Evolutionary conservation across 2,797 vertebrate species (phyloP).

Genomic region (Alosa sapidissima): DNA sequence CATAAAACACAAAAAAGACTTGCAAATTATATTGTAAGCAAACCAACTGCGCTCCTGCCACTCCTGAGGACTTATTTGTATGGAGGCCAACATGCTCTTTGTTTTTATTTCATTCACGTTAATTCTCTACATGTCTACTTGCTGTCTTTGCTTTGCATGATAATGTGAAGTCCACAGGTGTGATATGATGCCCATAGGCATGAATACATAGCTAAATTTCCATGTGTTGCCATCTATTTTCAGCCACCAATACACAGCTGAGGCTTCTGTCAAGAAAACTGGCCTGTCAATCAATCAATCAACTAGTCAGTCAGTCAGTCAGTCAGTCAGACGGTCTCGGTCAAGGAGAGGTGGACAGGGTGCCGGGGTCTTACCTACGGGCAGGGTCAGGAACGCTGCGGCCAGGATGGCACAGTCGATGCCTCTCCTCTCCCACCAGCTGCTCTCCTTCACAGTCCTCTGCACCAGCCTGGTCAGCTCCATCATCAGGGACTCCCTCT

Average conservation of each 20-base stretch:
- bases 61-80: background rate
- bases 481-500: constrained; percentile 77
- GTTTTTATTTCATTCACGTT: background rate
- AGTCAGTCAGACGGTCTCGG: background rate
- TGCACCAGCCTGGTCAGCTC: constrained; percentile 84
- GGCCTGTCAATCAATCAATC: background rate
- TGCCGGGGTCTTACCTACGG: constrained; percentile 71
- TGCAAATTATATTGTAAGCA: background rate
- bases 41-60: background rate
- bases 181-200: background rate
- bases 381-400: constrained; percentile 76
- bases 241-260: background rate
- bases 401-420: constrained; percentile 82
- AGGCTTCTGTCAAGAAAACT: background rate
- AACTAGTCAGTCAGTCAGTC: background rate
- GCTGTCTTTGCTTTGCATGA: background rate
- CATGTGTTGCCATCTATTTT: background rate
- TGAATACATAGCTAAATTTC: too few relatives aligned
- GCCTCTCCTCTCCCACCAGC: constrained; percentile 91
- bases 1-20: background rate
- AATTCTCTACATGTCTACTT: background rate
- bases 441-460: constrained; percentile 79
- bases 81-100: background rate
- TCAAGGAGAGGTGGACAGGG: background rate
- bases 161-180: background rate